Evolutionary conservation across 2,888 invertebrate genomes (phyloP), one percentile per base, ranked within the genome.

Genomic region (Chloroclysta siterata): DNA sequence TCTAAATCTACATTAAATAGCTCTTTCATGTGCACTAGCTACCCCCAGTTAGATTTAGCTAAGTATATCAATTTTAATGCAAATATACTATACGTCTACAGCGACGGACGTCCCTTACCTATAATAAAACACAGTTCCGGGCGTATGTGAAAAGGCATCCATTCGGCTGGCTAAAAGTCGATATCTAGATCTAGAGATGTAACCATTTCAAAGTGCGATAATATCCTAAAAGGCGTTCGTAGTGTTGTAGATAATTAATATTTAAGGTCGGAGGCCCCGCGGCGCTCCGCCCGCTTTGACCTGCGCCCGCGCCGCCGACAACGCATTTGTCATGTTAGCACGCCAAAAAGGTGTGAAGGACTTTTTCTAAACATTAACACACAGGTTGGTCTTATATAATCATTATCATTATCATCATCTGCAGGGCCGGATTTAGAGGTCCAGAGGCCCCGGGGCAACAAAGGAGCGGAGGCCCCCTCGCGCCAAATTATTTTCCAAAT

Each of bases 301-400:
- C 75, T 77, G 75, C 46, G 46, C 17, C 36, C 17, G 46, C 80
- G 81, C 82, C 85, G 77, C 77, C 79, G 79, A 77, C 80, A 65
- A 17, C 87, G 85, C 91, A 90, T 93, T 93, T 92, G 92, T 92
- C 92, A 92, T 91, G 92, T 93, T 92, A 90, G 89, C 89, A 85
- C 80, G 77, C 88, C 83, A 83, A 86, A 86, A 89, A 93, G 90
- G 92, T 93, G 92, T 93, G 92, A 92, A 92, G 88, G 85, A 85
- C 87, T 90, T 90, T 92, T 92, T 90, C 84, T 84, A 88, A 88
- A 84, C 77, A 89, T 91, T 89, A 90, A 88, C 89, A 7, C 51
- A 64, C 55, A 56, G 55, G 55, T 11, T 60, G 64, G 33, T 50
- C 33, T 29, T 22, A 22, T 2, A 22, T 22, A 2, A 22, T 7